Evolutionary conservation across 2,113 vertebrate genomes (phyloP).

Genomic region (Heliornis fulica): DNA sequence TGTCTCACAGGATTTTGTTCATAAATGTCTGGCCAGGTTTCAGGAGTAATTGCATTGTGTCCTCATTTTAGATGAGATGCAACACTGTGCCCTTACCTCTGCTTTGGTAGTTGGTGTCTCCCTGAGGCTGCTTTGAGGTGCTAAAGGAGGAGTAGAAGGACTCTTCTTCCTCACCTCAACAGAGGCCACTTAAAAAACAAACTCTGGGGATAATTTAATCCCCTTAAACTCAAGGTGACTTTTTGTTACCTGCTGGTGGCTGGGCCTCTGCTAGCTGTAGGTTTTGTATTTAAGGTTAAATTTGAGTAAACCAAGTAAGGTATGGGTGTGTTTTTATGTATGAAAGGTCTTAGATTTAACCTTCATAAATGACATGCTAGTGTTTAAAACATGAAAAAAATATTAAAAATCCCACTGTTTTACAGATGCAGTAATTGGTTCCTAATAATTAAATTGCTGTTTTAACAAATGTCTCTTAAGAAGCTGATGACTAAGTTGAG

Average conservation of each 20-base stretch:
- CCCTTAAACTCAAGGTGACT: not conserved
- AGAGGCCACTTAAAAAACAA: not conserved
- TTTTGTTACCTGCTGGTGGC: not conserved
- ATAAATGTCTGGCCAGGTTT: not conserved
- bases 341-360: not conserved
- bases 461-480: not conserved
- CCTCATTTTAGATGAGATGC: not conserved
- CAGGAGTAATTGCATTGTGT: not conserved
- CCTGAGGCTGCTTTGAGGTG: not conserved
- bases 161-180: not conserved
- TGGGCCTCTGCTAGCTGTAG: not conserved
- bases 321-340: not conserved
- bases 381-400: not conserved
- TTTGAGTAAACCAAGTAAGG: not conserved
- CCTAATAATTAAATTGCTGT: not conserved
- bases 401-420: not conserved
- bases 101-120: not conserved
- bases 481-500: not conserved
- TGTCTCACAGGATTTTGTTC: not conserved
- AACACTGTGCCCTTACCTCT: not conserved
- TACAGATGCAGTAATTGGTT: not conserved
- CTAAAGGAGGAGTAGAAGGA: not conserved
- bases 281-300: not conserved
- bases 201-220: not conserved
- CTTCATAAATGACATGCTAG: not conserved